These are phyloP conservation scores for Meghimatium bilineatum DNA, from an alignment of 2,888 invertebrate genomes.

Conservation along the genomic window DNA sequence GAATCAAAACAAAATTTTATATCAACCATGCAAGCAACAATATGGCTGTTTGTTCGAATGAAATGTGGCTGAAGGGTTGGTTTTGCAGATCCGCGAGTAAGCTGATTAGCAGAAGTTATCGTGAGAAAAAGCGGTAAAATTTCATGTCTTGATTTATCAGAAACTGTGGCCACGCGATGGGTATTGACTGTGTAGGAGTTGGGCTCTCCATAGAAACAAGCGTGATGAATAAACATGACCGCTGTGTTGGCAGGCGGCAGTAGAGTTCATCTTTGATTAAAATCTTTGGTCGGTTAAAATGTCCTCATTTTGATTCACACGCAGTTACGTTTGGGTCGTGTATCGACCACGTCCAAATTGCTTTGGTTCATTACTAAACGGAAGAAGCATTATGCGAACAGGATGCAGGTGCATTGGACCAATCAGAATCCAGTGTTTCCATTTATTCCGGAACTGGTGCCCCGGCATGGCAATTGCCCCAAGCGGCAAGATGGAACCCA, in stretches of 20 bases:
- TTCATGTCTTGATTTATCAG: neutral
- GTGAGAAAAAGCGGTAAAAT: slow-evolving; percentile 7
- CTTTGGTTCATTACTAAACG: slow-evolving; percentile 45
- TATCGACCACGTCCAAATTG: slow-evolving; percentile 39
- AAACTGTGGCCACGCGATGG: slow-evolving; percentile 13
- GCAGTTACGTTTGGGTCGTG: neutral
- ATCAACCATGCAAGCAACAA: neutral
- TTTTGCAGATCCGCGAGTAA: neutral
- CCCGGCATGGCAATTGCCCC: slow-evolving; percentile 34
- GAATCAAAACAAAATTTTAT: no score
- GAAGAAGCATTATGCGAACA: slow-evolving; percentile 47
- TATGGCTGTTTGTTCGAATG: neutral
- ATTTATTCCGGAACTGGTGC: slow-evolving; percentile 49
- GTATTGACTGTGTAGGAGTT: neutral
- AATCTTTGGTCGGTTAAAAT: slow-evolving; percentile 28
- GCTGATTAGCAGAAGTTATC: neutral
- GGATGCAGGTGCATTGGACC: slow-evolving; percentile 49
- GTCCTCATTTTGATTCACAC: slow-evolving; percentile 11
- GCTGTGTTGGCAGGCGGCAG: slow-evolving; percentile 10
- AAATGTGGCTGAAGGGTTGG: neutral
- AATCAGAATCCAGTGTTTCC: slow-evolving; percentile 38
- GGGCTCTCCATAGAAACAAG: slow-evolving; percentile 10
- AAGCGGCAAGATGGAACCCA: slow-evolving; percentile 44
- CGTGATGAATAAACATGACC: slow-evolving; percentile 25
- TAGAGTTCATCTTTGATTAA: slow-evolving; percentile 38